Conservation (phyloP, 2,888 invertebrate species). For the Trachelus stipa region DNA sequence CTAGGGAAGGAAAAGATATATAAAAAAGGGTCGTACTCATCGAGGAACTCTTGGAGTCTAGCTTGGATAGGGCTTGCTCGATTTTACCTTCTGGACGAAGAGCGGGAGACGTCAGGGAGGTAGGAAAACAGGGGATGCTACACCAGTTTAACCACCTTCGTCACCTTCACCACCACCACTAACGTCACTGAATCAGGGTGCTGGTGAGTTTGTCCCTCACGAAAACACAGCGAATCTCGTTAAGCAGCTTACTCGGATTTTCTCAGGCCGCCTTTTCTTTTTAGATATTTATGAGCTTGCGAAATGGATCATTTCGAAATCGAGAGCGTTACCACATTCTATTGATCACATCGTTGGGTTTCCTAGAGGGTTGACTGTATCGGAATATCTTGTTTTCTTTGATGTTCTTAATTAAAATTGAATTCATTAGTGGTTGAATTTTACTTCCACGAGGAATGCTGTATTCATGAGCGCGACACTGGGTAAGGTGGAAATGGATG, state of each 20-base stretch:
- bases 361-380: not conserved
- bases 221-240: slow-evolving; percentile 6
- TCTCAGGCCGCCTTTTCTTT: not conserved
- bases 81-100: not conserved
- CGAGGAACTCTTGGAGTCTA: too few species aligned
- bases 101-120: not conserved
- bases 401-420: not conserved
- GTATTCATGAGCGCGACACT: not conserved
- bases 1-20: not conserved
- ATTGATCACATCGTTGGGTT: not conserved
- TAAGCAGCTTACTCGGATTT: not conserved
- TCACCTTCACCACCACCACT: not conserved
- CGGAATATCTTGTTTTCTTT: not conserved
- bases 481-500: not conserved
- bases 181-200: not conserved
- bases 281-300: not conserved
- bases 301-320: not conserved
- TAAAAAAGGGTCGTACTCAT: not conserved
- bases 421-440: not conserved
- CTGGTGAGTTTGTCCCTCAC: not conserved
- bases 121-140: not conserved
- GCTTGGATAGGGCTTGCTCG: not conserved
- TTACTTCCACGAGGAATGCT: not conserved
- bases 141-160: not conserved
- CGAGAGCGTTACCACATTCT: not conserved